A percentile compares a stretch with the other conserved stretches of the same genome.
These are phyloP conservation scores for Pycnomerus fuliginosus DNA, from an alignment of 2,888 invertebrate genomes.

Conservation along the genomic window DNA sequence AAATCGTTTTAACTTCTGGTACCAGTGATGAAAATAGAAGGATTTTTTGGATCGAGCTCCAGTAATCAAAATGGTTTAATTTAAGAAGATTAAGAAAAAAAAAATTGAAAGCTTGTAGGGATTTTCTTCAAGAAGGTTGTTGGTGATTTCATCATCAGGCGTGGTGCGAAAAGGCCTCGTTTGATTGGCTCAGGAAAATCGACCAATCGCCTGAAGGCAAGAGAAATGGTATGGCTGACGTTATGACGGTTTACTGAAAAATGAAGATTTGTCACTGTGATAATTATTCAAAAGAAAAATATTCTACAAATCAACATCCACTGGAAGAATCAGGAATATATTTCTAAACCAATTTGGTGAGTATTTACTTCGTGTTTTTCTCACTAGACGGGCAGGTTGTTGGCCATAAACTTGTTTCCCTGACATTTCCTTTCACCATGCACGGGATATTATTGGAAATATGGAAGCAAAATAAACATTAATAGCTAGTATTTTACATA, in stretches of 20 bases:
- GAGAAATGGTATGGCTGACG: constrained; percentile 53
- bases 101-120: constrained; percentile 21
- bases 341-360: constrained; percentile 3
- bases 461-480: not conserved
- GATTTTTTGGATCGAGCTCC: too few species aligned
- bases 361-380: not conserved
- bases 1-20: too few species aligned
- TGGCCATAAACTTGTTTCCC: constrained; percentile 47
- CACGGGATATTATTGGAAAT: constrained; percentile 7
- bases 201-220: too few species aligned
- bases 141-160: constrained; percentile 46
- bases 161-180: constrained; percentile 42
- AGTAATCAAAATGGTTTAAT: too few species aligned
- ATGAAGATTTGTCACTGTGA: constrained; percentile 40
- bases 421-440: constrained; percentile 48
- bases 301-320: constrained; percentile 1
- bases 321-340: not conserved
- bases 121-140: constrained; percentile 15
- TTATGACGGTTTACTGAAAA: constrained; percentile 35
- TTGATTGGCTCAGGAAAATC: constrained; percentile 43
- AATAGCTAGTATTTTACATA: not conserved
- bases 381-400: constrained; percentile 41
- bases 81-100: too few species aligned
- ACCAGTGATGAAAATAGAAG: too few species aligned
- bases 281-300: constrained; percentile 23